phyloP scores from a whole-genome alignment of 2,797 vertebrate species.

The Clarias platycephalus region DNA sequence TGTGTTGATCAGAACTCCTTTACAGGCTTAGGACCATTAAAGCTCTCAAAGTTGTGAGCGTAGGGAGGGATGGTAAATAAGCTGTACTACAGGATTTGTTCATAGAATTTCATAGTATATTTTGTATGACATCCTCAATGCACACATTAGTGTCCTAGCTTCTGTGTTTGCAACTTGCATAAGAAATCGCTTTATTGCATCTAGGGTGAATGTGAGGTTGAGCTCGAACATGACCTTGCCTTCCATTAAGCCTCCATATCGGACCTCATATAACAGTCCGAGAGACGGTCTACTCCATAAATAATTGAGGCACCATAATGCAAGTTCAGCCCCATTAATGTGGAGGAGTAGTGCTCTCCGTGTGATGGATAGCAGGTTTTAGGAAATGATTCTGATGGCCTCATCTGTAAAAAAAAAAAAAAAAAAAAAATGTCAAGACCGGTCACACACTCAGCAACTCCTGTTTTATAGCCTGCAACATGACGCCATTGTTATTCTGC shows the following conservation, averaged over 20 bases:
- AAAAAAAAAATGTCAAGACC: no score
- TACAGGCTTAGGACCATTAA: background rate
- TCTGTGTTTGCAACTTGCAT: background rate
- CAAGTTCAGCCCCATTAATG: constrained; percentile 31
- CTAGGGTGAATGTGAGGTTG: constrained; percentile 4
- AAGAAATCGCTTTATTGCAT: background rate
- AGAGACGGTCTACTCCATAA: constrained; percentile 24
- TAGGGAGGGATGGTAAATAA: background rate
- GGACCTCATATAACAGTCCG: constrained; percentile 26
- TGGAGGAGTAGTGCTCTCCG: background rate
- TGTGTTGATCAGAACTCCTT: background rate
- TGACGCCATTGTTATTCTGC: background rate
- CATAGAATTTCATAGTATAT: background rate
- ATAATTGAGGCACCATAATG: constrained; percentile 40
- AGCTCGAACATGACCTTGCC: constrained; percentile 1
- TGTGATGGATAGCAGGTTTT: constrained; percentile 41
- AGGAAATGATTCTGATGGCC: constrained; percentile 24
- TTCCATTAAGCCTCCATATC: constrained; percentile 19
- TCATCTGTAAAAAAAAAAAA: constrained; percentile 14
- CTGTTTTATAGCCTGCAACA: background rate
- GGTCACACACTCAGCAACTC: background rate
- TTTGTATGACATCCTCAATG: background rate
- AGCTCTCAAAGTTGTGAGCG: background rate
- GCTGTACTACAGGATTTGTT: background rate
- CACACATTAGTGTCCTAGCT: background rate